Percentiles rank a stretch among this genome's conserved stretches.
phyloP scores from a whole-genome alignment of 2,888 invertebrate species.

The Drosophila austrosaltans region DNA sequence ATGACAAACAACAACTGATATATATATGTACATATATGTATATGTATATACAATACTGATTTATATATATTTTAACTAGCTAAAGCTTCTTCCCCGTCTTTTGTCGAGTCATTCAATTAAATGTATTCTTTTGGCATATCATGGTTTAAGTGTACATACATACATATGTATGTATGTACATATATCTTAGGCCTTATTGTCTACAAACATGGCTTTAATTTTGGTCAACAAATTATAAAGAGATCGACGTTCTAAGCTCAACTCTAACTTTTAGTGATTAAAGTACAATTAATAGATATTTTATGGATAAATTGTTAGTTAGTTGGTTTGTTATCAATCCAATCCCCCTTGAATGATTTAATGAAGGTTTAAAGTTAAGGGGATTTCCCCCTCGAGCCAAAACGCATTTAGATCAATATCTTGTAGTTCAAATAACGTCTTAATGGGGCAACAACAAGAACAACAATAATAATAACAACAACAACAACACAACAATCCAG shows the following conservation, averaged over 20 bases:
- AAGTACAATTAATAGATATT: slow-evolving; percentile 9
- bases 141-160: background rate
- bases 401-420: slow-evolving; percentile 8
- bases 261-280: background rate
- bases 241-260: no score
- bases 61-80: background rate
- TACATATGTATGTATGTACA: background rate
- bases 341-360: background rate
- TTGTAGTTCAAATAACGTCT: slow-evolving; percentile 2
- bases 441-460: slow-evolving; percentile 2
- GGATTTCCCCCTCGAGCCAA: slow-evolving; percentile 6
- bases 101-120: slow-evolving; percentile 1
- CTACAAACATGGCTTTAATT: background rate
- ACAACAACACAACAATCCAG: background rate
- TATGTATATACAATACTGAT: background rate
- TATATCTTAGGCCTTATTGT: background rate
- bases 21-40: background rate
- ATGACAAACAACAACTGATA: no score
- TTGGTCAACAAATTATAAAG: no score
- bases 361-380: background rate
- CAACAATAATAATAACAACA: background rate
- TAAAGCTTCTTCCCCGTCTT: background rate
- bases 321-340: background rate
- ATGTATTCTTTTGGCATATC: background rate
- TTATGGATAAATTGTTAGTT: background rate